Evolutionary conservation across 2,113 vertebrate genomes (phyloP).

Genomic region (Cyanoramphus novaezelandiae): DNA sequence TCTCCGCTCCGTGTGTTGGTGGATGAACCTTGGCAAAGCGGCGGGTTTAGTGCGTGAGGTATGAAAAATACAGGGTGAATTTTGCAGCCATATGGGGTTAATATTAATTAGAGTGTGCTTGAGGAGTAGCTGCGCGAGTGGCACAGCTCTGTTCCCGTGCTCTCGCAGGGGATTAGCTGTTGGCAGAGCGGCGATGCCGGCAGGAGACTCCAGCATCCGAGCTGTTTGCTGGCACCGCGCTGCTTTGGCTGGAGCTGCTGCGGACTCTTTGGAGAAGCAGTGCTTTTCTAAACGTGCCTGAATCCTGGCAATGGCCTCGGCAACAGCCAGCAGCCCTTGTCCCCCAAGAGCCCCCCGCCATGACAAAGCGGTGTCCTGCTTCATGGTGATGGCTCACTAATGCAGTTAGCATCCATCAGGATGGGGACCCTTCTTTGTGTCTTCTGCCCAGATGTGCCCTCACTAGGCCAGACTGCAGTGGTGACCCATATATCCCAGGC

Average conservation of each 20-base stretch:
- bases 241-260: neutral
- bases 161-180: conserved; percentile 38
- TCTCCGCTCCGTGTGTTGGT: neutral
- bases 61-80: neutral
- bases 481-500: fast-evolving
- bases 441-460: neutral
- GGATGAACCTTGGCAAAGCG: neutral
- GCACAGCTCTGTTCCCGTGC: neutral
- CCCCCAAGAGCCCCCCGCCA: neutral
- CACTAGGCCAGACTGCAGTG: fast-evolving
- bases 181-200: neutral
- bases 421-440: neutral
- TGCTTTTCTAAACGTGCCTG: neutral
- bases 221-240: conserved; percentile 16
- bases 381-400: fast-evolving
- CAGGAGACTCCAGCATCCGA: conserved; percentile 31
- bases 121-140: neutral
- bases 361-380: fast-evolving
- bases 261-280: neutral
- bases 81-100: neutral
- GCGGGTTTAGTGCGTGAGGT: fast-evolving
- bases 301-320: neutral
- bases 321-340: fast-evolving
- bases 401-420: neutral
- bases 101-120: neutral